Percentiles rank a stretch among this genome's conserved stretches.
These are phyloP conservation scores for Nyctereutes procyonoides DNA, from an alignment of 2,113 vertebrate species.

Conservation along the genomic window DNA sequence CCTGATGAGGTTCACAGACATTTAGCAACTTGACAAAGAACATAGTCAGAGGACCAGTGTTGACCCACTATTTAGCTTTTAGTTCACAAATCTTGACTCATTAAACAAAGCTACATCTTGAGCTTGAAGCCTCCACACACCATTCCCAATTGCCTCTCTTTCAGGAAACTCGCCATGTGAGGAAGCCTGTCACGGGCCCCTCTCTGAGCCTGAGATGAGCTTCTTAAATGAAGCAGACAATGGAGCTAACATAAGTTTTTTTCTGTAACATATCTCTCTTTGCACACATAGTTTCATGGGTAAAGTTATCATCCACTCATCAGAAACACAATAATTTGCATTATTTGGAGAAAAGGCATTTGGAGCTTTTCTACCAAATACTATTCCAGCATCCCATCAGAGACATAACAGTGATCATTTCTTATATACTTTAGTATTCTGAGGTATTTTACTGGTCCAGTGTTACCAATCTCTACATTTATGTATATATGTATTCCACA, in stretches of 20 bases:
- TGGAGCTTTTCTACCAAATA: neutral
- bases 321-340: neutral
- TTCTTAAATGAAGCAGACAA: neutral
- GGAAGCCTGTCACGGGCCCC: neutral
- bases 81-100: neutral
- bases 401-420: neutral
- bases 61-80: neutral
- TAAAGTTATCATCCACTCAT: neutral
- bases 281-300: neutral
- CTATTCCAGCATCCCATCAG: neutral
- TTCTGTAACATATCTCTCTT: neutral
- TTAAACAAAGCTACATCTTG: neutral
- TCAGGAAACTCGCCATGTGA: neutral
- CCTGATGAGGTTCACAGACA: neutral
- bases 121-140: neutral
- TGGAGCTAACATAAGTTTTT: neutral
- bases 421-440: neutral
- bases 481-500: neutral
- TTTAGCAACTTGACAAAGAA: neutral
- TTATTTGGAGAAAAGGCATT: neutral
- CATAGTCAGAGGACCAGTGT: neutral
- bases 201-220: neutral
- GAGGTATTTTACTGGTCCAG: neutral
- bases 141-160: neutral
- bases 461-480: neutral